A percentile compares a stretch with the other conserved stretches of the same genome.
Conservation (phyloP, 2,888 invertebrate genomes). For the Parapristionchus giblindavisi region DNA sequence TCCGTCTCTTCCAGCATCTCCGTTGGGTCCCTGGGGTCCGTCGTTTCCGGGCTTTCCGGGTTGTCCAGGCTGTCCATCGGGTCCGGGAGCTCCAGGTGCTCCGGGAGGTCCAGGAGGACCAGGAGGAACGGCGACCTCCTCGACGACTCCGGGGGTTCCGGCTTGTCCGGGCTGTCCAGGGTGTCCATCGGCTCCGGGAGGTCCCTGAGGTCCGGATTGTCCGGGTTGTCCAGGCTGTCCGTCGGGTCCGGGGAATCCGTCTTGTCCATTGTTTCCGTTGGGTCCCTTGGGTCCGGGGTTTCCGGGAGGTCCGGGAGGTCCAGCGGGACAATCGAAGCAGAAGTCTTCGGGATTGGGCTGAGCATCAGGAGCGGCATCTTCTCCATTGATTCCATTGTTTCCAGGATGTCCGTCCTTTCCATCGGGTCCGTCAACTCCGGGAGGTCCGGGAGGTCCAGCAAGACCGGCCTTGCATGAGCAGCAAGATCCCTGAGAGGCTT, state of each 20-base stretch:
- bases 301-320: constrained; percentile 62
- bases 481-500: constrained; percentile 33
- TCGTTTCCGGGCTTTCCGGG: constrained; percentile 51
- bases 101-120: constrained; percentile 58
- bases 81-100: constrained; percentile 50
- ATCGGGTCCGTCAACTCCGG: constrained; percentile 45
- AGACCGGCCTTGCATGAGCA: constrained; percentile 36
- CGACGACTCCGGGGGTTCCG: constrained; percentile 41
- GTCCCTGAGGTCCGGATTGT: constrained; percentile 55
- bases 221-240: constrained; percentile 44
- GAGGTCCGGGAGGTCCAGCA: constrained; percentile 51
- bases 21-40: constrained; percentile 53
- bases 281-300: constrained; percentile 60
- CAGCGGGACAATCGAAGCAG: constrained; percentile 47
- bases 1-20: constrained; percentile 55
- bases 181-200: constrained; percentile 54
- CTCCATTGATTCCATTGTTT: constrained; percentile 38
- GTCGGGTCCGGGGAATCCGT: constrained; percentile 55
- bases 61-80: constrained; percentile 58
- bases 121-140: constrained; percentile 40
- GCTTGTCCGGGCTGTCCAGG: constrained; percentile 37
- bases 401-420: constrained; percentile 39
- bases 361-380: constrained; percentile 62
- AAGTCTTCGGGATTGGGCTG: constrained; percentile 55
- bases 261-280: constrained; percentile 54